phyloP scores from a whole-genome alignment of 2,888 invertebrate genomes.

The Apamea sordens region DNA sequence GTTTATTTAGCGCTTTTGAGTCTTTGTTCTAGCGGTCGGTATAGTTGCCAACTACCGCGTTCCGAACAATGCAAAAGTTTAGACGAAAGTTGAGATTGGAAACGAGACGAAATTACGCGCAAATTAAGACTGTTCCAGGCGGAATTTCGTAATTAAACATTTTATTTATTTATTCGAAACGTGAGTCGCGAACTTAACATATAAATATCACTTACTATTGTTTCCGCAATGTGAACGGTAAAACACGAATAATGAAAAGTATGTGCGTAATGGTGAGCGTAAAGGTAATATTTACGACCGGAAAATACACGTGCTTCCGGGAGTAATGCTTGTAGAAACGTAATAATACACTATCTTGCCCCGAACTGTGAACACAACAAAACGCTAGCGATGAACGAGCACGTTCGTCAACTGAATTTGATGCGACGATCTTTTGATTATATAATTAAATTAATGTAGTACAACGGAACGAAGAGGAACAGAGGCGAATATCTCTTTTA shows the following conservation, averaged over 20 bases:
- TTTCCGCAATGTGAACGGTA: conserved; percentile 32
- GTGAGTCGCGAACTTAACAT: conserved; percentile 51
- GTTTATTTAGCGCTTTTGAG: conserved; percentile 78
- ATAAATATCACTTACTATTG: conserved; percentile 53
- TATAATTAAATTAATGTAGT: conserved; percentile 78
- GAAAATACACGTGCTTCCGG: conserved; percentile 44
- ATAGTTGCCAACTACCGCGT: conserved; percentile 73
- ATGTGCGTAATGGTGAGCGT: conserved; percentile 35
- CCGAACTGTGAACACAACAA: conserved; percentile 37
- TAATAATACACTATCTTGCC: conserved; percentile 43
- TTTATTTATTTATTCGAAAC: conserved; percentile 66
- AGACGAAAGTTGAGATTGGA: conserved; percentile 78
- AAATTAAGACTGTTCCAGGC: conserved; percentile 77
- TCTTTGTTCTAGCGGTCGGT: conserved; percentile 75
- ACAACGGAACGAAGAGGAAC: conserved; percentile 73
- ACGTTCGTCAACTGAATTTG: conserved; percentile 33
- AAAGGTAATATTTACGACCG: conserved; percentile 54
- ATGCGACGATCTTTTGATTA: conserved; percentile 60
- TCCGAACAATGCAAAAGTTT: conserved; percentile 78
- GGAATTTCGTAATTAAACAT: conserved; percentile 75
- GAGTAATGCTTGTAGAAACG: conserved; percentile 31
- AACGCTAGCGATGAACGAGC: conserved; percentile 23
- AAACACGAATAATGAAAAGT: conserved; percentile 42
- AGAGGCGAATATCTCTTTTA: conserved; percentile 77
- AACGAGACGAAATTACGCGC: conserved; percentile 80